A percentile compares a stretch with the other conserved stretches of the same genome.
These are phyloP conservation scores for Sipunculus nudus DNA, from an alignment of 2,888 invertebrate species.

Conservation along the genomic window DNA sequence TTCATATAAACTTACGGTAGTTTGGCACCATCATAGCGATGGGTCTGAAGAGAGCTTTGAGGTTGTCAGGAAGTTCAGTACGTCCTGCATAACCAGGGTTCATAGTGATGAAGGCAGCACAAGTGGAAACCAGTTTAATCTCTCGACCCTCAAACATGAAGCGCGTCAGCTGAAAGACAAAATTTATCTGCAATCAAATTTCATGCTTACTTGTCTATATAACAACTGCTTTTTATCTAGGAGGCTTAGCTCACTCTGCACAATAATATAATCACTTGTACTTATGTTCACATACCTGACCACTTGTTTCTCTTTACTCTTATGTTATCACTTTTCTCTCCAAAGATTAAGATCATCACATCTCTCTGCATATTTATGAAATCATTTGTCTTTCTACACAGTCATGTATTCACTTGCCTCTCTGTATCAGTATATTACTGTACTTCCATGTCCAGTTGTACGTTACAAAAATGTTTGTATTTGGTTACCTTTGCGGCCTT, in stretches of 20 bases:
- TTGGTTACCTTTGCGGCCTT: slow-evolving; percentile 75
- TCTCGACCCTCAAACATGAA: slow-evolving; percentile 91
- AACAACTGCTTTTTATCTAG: too few species aligned
- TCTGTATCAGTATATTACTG: too few species aligned
- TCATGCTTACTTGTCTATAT: background rate
- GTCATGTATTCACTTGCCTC: too few species aligned
- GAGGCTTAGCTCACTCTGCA: background rate
- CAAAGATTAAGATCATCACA: too few species aligned
- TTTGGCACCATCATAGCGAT: slow-evolving; percentile 94
- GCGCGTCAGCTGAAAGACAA: slow-evolving; percentile 67
- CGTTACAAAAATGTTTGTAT: too few species aligned
- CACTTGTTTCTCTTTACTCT: too few species aligned
- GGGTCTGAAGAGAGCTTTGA: slow-evolving; percentile 86
- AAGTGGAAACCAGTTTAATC: slow-evolving; percentile 82
- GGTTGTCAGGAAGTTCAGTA: slow-evolving; percentile 87
- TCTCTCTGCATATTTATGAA: too few species aligned
- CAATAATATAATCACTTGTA: background rate
- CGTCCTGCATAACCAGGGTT: slow-evolving; percentile 91
- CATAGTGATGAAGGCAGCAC: slow-evolving; percentile 91
- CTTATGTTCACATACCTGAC: background rate
- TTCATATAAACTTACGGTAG: slow-evolving; percentile 80
- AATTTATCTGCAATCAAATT: background rate
- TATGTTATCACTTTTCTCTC: too few species aligned
- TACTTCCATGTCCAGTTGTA: too few species aligned
- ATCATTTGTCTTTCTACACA: too few species aligned